Conservation (phyloP, 2,888 invertebrate genomes). For the Coleophora deauratella region DNA sequence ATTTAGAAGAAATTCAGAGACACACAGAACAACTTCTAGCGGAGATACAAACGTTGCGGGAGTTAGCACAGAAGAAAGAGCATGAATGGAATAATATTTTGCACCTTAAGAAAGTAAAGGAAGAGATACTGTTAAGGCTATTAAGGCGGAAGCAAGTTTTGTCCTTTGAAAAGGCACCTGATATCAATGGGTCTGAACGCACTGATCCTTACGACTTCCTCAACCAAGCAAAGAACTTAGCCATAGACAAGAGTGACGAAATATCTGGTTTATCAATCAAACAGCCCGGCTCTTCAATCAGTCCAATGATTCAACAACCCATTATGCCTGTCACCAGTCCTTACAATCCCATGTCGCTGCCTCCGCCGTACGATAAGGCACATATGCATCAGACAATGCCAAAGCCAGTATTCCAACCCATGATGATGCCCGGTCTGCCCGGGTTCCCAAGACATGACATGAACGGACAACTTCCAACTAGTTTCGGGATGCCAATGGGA, state of each 20-base stretch:
- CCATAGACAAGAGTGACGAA: constrained; percentile 65
- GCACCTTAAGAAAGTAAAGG: constrained; percentile 87
- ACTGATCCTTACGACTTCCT: constrained; percentile 59
- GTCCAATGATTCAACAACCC: constrained; percentile 48
- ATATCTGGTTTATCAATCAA: constrained; percentile 60
- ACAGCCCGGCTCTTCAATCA: constrained; percentile 43
- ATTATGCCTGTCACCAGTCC: constrained; percentile 53
- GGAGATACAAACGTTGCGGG: constrained; percentile 81
- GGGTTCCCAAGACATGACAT: constrained; percentile 56
- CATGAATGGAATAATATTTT: constrained; percentile 90
- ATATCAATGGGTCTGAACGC: constrained; percentile 50
- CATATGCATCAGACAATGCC: constrained; percentile 59
- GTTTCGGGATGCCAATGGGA: constrained; percentile 72
- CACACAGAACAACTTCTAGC: constrained; percentile 78
- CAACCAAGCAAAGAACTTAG: constrained; percentile 56
- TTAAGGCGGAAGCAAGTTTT: constrained; percentile 80
- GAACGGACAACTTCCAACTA: constrained; percentile 74
- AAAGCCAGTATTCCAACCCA: constrained; percentile 54
- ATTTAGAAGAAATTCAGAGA: constrained; percentile 74
- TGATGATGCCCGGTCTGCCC: constrained; percentile 58
- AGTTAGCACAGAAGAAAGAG: constrained; percentile 86
- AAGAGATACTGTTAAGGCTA: constrained; percentile 83
- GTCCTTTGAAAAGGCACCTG: constrained; percentile 56
- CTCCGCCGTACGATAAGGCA: constrained; percentile 63
- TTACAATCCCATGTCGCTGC: constrained; percentile 54